Evolutionary conservation across 2,797 vertebrate genomes (phyloP).

Genomic region (Myotis planiceps): DNA sequence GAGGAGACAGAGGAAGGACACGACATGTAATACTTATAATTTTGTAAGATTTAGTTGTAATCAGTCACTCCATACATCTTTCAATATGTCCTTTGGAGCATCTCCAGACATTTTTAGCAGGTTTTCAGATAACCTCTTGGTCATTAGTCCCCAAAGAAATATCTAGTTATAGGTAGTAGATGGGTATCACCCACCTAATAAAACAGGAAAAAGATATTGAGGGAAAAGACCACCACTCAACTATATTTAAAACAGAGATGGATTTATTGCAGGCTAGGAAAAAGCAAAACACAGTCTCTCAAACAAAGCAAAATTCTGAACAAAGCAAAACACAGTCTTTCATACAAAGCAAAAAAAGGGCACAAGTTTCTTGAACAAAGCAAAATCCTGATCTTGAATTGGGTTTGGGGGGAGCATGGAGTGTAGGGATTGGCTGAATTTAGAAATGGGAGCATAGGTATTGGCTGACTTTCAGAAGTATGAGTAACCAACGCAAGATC

Average conservation of each 20-base stretch:
- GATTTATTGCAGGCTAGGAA: not conserved
- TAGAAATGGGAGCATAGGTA: not conserved
- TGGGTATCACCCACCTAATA: not conserved
- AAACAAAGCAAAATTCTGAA: not conserved
- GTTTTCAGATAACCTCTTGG: not conserved
- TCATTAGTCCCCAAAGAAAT: not conserved
- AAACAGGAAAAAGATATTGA: not conserved
- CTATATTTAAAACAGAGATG: not conserved
- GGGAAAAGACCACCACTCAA: not conserved
- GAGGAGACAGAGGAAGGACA: not conserved
- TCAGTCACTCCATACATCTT: not conserved
- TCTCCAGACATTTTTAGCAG: not conserved
- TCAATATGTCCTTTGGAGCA: not conserved
- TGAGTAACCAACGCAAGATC: not conserved
- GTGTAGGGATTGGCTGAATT: not conserved
- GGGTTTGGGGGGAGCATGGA: not conserved
- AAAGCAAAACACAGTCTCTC: not conserved
- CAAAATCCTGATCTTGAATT: not conserved
- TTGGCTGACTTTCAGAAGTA: not conserved
- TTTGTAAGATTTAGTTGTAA: not conserved
- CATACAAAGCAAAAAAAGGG: not conserved
- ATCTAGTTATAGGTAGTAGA: not conserved
- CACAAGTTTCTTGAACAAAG: not conserved
- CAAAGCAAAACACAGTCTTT: not conserved
- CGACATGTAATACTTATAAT: not conserved